Conservation (phyloP, 2,113 vertebrate species). For the Sylvilagus bachmani region DNA sequence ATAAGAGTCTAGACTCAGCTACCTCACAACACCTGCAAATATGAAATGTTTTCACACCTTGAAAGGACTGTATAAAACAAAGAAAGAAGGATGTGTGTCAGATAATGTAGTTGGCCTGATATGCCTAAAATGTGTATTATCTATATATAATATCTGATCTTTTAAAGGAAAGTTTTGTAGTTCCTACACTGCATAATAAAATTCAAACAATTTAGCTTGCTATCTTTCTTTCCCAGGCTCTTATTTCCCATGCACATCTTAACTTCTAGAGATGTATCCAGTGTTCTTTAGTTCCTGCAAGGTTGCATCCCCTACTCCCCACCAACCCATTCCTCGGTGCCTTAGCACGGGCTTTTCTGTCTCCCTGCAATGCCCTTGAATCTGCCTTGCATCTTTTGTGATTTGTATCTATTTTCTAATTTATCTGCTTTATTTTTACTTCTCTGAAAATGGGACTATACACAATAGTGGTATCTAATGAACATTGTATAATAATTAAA, state of each 20-base stretch:
- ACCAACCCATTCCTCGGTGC: neutral
- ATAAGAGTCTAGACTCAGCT: too few relatives aligned
- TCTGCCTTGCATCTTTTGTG: neutral
- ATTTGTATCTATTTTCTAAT: neutral
- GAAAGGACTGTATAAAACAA: neutral
- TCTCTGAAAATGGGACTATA: neutral
- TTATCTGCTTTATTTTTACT: neutral
- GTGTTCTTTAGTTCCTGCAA: neutral
- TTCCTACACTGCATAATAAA: neutral
- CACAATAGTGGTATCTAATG: neutral
- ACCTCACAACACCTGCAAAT: neutral
- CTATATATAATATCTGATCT: neutral
- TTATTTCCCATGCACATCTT: neutral
- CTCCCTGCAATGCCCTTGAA: neutral
- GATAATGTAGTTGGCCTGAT: neutral
- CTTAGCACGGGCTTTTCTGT: neutral
- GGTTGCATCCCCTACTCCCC: neutral
- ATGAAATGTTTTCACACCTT: constrained; percentile 4
- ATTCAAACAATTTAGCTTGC: neutral
- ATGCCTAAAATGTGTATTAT: neutral
- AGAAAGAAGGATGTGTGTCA: neutral
- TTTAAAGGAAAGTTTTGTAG: neutral
- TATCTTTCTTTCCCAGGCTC: neutral
- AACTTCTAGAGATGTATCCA: neutral
- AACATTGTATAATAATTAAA: constrained; percentile 6